Base-by-base conservation (phyloP, 1,140 invertebrate species). In the Melitaea cinxia region DNA sequence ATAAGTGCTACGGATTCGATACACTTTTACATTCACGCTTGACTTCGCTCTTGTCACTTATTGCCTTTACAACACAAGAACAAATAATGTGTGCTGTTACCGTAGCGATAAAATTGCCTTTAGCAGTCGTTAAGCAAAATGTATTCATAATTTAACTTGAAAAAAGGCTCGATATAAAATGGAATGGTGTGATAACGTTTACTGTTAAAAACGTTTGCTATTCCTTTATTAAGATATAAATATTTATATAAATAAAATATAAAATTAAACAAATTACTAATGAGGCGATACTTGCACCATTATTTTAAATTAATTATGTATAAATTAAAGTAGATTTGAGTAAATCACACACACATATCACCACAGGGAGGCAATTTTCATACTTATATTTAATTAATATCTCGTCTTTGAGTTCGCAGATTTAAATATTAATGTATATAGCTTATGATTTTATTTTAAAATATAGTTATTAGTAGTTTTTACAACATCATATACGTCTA, bases 1-100 rank as follows among this genome's bases (percentile, higher is more conserved):
- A 72, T 66, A 68, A 75, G 65, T 59, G 71, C 65, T 70, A 66
- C 75, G 72, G 72, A 82, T 82, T 78, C 61, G 81, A 75, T 80
- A 78, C 72, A 83, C 75, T 82, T 82, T 77, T 77, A 77, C 73
- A 72, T 77, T 72, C 61, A 69, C 67, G 59, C 42, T 68, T 73
- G 57, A 74, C 52, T 75, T 73, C 45, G 65, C 33, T 50, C 59
- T 64, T 70, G 37, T 47, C 56, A 58, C 56, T 58, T 47, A 58
- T 26, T 33, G 42, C 74, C 70, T 73, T 68, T 65, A 63, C 60
- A 70, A 60, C 54, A 23, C 60, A 42, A 47, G 57, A 61, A 35
- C 60, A 53, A 50, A 47, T 54, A 65, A 70, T 59, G 57, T 60
- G 26, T 60, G 39, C 14, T 50, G 47, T 54, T 26, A 49, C 28